Evolutionary conservation across 2,888 invertebrate species (phyloP).

Genomic region (Strigamia transsilvanica): DNA sequence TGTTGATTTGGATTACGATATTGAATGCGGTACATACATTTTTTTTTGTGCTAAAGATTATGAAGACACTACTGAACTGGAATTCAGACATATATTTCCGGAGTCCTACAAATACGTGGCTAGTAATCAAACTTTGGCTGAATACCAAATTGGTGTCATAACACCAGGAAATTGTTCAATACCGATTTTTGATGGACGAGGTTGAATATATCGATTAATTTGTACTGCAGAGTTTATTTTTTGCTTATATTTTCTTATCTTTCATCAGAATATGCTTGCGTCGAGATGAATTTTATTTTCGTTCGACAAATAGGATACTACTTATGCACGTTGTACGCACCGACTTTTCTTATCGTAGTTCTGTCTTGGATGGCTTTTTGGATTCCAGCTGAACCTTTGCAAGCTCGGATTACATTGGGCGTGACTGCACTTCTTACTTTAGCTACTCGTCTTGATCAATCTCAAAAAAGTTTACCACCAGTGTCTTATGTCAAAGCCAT

Average conservation of each 20-base stretch:
- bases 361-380: conserved; percentile 56
- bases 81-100: not conserved
- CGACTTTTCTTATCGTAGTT: conserved; percentile 55
- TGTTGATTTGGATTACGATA: not conserved
- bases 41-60: not conserved
- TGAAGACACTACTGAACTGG: not conserved
- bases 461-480: conserved; percentile 54
- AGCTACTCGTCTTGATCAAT: conserved; percentile 56
- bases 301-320: conserved; percentile 43
- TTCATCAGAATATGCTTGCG: not conserved
- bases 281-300: conserved; percentile 21
- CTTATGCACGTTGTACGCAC: conserved; percentile 53
- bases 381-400: conserved; percentile 54
- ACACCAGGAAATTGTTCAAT: not conserved
- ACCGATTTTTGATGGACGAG: not conserved
- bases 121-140: not conserved
- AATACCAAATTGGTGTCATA: not conserved
- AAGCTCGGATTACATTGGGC: conserved; percentile 55
- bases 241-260: not conserved
- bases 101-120: not conserved
- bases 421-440: conserved; percentile 56
- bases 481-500: conserved; percentile 57
- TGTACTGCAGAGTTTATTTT: not conserved
- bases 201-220: not conserved
- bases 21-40: no score